Conservation (phyloP, 2,888 invertebrate genomes). For the Clusia tigrina region DNA sequence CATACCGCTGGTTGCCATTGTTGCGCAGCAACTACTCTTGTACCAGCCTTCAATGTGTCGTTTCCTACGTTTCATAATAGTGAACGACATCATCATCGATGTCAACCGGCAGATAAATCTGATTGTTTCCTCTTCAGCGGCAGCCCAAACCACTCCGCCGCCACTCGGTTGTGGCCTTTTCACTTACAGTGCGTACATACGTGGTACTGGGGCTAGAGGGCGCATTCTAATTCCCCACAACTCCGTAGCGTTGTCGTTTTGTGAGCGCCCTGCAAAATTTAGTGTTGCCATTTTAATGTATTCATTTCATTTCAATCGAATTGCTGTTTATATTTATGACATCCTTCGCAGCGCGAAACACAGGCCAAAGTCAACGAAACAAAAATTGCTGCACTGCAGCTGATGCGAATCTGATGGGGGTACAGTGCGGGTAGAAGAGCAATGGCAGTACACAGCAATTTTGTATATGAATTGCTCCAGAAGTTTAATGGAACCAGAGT, state of each 20-base stretch:
- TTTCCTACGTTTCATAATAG: no score
- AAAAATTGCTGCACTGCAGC: background rate
- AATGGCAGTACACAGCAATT: background rate
- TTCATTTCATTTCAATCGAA: constrained; percentile 13
- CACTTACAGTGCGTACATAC: no score
- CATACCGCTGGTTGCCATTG: no score
- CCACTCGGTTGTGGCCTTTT: constrained; percentile 3
- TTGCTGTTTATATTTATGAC: constrained; percentile 21
- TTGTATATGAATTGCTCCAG: background rate
- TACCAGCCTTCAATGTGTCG: no score
- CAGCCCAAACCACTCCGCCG: background rate
- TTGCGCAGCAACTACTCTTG: no score
- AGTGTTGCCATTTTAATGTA: constrained; percentile 8
- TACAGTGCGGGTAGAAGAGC: background rate
- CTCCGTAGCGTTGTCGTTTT: background rate
- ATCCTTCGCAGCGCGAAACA: constrained; percentile 13
- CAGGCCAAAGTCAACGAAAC: background rate
- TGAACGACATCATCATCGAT: constrained; percentile 7
- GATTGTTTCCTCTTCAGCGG: constrained; percentile 6
- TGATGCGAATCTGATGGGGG: background rate
- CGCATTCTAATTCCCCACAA: background rate
- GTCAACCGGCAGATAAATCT: constrained; percentile 11
- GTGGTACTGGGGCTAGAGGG: background rate
- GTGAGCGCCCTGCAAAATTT: background rate
- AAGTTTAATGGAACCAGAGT: constrained; percentile 3